Conservation (phyloP, 2,113 vertebrate genomes). For the Syrrhaptes paradoxus region DNA sequence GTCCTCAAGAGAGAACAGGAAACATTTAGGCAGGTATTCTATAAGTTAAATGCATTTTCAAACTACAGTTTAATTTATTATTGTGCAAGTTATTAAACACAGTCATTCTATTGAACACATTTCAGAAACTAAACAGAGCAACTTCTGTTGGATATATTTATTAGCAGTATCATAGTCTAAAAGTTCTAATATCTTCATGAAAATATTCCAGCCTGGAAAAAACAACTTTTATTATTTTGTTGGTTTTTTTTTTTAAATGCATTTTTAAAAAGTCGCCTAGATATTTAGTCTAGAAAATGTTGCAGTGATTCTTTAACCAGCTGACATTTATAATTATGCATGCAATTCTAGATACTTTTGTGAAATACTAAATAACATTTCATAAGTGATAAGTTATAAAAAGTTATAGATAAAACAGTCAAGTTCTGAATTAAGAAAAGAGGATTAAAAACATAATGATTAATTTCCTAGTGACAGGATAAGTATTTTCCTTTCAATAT, state of each 20-base stretch:
- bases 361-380: neutral
- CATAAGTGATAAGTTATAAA: neutral
- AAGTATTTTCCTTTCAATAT: neutral
- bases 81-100: neutral
- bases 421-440: neutral
- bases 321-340: neutral
- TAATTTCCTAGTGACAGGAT: neutral
- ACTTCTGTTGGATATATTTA: neutral
- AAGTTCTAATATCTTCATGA: neutral
- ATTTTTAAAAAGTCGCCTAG: neutral
- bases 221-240: neutral
- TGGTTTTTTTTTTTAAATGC: fast-evolving
- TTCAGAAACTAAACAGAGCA: neutral
- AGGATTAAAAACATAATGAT: neutral
- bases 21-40: neutral
- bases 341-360: neutral
- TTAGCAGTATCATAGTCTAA: neutral
- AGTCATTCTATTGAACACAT: neutral
- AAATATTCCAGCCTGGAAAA: neutral
- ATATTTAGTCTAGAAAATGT: neutral
- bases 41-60: neutral
- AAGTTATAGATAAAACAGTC: neutral
- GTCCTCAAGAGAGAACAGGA: neutral
- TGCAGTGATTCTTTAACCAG: neutral
- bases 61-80: neutral